Conservation (phyloP, 1,140 invertebrate genomes). For the Neodiprion pinetum region DNA sequence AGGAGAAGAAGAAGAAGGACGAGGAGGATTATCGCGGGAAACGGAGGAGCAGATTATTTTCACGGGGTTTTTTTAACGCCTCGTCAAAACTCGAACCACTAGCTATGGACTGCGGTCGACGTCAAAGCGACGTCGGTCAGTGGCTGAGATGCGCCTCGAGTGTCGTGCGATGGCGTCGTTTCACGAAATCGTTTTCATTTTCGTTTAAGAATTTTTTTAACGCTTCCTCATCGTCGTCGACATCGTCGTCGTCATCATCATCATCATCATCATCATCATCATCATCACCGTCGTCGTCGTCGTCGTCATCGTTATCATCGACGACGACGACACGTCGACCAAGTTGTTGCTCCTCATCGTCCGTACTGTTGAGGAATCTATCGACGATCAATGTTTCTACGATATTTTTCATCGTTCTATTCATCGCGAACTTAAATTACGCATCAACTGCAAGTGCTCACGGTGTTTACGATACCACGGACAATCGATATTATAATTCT, state of each 20-base stretch:
- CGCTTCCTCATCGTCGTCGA: neutral
- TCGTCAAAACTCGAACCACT: neutral
- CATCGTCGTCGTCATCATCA: neutral
- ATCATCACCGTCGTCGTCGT: neutral
- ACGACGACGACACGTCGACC: neutral
- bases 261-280: neutral
- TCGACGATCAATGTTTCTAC: no score
- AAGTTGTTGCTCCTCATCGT: neutral
- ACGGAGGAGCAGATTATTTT: no score
- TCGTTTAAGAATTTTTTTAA: neutral
- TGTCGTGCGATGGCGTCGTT: slow-evolving; percentile 47
- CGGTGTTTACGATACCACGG: no score
- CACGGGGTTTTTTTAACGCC: no score
- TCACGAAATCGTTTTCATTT: neutral
- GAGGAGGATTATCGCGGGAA: no score
- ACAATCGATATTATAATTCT: no score
- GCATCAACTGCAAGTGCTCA: no score
- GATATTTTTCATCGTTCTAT: no score
- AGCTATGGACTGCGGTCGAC: slow-evolving; percentile 3
- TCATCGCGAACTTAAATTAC: no score
- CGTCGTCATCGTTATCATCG: neutral
- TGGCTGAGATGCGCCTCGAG: slow-evolving; percentile 42
- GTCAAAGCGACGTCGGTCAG: slow-evolving; percentile 2
- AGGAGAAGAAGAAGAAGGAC: neutral
- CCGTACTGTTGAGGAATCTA: no score